Evolutionary conservation across 2,888 invertebrate genomes (phyloP).

Genomic region (Phymatocera aterrima): DNA sequence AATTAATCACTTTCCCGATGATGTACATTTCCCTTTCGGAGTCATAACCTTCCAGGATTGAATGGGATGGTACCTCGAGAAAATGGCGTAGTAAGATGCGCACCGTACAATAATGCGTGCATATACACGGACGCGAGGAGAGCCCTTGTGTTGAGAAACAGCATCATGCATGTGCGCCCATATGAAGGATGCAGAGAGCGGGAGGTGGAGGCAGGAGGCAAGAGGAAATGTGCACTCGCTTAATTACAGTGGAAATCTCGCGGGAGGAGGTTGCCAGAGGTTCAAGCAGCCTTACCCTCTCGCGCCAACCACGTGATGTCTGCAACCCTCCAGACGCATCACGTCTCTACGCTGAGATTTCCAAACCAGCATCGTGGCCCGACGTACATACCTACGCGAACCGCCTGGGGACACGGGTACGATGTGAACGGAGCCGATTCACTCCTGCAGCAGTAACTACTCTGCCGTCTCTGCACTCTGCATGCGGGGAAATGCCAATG

Average conservation of each 20-base stretch:
- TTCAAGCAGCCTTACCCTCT: constrained; percentile 69
- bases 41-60: not conserved
- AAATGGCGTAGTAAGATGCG: not conserved
- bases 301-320: constrained; percentile 48
- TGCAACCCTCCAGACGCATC: constrained; percentile 59
- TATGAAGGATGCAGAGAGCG: constrained; percentile 30
- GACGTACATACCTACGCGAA: constrained; percentile 1
- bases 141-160: not conserved
- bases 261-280: constrained; percentile 69
- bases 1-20: not conserved
- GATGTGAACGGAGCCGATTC: constrained; percentile 33
- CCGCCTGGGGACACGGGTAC: constrained; percentile 37
- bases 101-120: not conserved
- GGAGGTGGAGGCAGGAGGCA: constrained; percentile 3
- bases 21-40: not conserved
- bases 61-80: not conserved
- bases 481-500: constrained; percentile 29
- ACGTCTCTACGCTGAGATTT: constrained; percentile 68
- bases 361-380: constrained; percentile 56
- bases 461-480: constrained; percentile 18
- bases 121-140: not conserved
- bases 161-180: constrained; percentile 11
- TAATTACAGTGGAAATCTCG: constrained; percentile 73
- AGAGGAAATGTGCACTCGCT: constrained; percentile 70
- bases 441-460: constrained; percentile 29